These are phyloP conservation scores for Myopa tessellatipennis DNA, from an alignment of 2,888 invertebrate genomes.

Conservation along the genomic window DNA sequence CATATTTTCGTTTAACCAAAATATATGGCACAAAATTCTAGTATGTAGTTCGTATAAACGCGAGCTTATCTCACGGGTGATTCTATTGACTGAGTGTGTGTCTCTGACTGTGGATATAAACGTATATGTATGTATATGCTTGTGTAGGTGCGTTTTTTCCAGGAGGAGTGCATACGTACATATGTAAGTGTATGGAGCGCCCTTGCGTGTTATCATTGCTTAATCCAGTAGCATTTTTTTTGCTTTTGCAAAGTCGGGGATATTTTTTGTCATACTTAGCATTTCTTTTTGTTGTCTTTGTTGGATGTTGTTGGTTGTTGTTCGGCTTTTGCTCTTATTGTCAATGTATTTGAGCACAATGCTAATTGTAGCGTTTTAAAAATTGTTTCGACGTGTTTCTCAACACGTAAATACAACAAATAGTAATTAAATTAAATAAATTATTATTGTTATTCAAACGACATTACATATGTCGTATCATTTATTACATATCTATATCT, in stretches of 20 bases:
- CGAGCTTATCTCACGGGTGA: constrained; percentile 23
- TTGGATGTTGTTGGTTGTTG: too few relatives aligned
- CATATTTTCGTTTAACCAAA: constrained; percentile 12
- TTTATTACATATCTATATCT: too few relatives aligned
- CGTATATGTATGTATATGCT: too few relatives aligned
- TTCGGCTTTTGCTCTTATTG: background rate
- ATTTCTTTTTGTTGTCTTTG: constrained; percentile 13
- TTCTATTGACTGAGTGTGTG: constrained; percentile 15
- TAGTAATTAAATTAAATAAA: background rate
- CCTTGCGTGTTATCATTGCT: constrained; percentile 59
- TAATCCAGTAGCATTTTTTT: constrained; percentile 53
- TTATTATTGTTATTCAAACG: background rate
- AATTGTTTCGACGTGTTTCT: constrained; percentile 7
- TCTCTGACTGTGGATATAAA: too few relatives aligned
- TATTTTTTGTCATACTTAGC: constrained; percentile 14
- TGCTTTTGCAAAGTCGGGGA: background rate
- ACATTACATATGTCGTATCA: too few relatives aligned
- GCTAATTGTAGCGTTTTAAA: constrained; percentile 16
- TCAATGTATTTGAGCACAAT: background rate
- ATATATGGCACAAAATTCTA: background rate
- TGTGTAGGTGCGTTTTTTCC: background rate
- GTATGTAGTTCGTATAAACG: constrained; percentile 13
- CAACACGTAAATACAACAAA: background rate
- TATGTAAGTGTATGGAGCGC: constrained; percentile 42
- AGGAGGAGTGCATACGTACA: background rate